phyloP scores from a whole-genome alignment of 2,888 invertebrate species.

The Andrena fulva region DNA sequence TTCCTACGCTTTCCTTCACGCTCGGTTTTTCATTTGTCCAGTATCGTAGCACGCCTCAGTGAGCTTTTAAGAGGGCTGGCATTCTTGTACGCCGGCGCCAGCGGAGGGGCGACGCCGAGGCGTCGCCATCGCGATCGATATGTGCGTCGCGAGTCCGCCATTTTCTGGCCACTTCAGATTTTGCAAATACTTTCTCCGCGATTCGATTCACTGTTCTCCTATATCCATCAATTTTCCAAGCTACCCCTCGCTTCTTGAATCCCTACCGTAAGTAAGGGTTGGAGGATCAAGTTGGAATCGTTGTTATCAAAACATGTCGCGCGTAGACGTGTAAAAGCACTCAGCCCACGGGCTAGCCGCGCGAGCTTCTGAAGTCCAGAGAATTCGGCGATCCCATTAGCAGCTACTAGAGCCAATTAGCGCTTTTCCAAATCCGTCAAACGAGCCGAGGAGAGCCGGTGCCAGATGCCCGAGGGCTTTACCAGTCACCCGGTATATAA shows the following conservation, averaged over 20 bases:
- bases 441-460: constrained; percentile 10
- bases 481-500: constrained; percentile 55
- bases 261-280: background rate
- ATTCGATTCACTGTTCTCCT: too few relatives aligned
- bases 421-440: constrained; percentile 60
- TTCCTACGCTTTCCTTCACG: background rate
- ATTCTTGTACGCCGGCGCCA: constrained; percentile 61
- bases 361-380: background rate
- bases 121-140: constrained; percentile 83
- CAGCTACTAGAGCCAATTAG: constrained; percentile 70
- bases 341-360: background rate
- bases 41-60: background rate
- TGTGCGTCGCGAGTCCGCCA: constrained; percentile 76
- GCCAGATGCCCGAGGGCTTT: constrained; percentile 64
- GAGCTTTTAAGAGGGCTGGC: background rate
- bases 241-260: too few relatives aligned
- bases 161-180: constrained; percentile 70
- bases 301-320: background rate
- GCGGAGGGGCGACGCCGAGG: constrained; percentile 74
- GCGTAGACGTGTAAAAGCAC: background rate
- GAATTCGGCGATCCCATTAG: constrained; percentile 54
- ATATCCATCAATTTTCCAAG: too few relatives aligned
- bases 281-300: background rate
- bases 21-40: background rate
- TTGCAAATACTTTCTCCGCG: background rate